phyloP scores from a whole-genome alignment of 92 coral and sea anemone species.

The Palythoa grandiflora region DNA sequence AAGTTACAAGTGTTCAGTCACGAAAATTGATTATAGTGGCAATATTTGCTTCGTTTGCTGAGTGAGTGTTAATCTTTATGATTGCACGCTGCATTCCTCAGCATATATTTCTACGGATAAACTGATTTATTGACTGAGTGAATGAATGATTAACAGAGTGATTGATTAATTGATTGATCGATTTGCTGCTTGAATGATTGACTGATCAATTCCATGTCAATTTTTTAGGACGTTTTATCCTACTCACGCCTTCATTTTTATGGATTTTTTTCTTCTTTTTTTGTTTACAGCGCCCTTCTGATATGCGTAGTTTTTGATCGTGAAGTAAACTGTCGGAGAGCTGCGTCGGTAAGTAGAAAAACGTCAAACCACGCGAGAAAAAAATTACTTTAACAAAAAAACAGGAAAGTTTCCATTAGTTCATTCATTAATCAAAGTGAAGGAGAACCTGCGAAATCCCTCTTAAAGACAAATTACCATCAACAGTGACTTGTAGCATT shows the following conservation, averaged over 20 bases:
- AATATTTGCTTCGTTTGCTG: too few relatives aligned
- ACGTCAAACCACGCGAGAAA: neutral
- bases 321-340: slow-evolving; percentile 95
- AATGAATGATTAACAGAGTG: neutral
- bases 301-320: slow-evolving; percentile 90
- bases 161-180: neutral
- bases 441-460: too few relatives aligned
- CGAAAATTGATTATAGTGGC: neutral
- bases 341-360: slow-evolving; percentile 90
- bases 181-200: neutral
- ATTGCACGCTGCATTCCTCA: too few relatives aligned
- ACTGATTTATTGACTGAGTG: neutral
- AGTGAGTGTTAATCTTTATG: too few relatives aligned
- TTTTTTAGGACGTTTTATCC: too few relatives aligned
- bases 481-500: too few relatives aligned
- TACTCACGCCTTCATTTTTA: neutral
- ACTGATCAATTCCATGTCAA: too few relatives aligned
- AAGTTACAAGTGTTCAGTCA: neutral
- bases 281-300: slow-evolving; percentile 78
- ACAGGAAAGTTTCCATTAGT: too few relatives aligned
- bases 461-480: too few relatives aligned
- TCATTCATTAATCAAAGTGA: too few relatives aligned
- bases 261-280: neutral
- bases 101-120: neutral
- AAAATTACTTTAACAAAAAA: neutral